phyloP scores from a whole-genome alignment of 2,113 vertebrate species.

The Thermophis baileyi region DNA sequence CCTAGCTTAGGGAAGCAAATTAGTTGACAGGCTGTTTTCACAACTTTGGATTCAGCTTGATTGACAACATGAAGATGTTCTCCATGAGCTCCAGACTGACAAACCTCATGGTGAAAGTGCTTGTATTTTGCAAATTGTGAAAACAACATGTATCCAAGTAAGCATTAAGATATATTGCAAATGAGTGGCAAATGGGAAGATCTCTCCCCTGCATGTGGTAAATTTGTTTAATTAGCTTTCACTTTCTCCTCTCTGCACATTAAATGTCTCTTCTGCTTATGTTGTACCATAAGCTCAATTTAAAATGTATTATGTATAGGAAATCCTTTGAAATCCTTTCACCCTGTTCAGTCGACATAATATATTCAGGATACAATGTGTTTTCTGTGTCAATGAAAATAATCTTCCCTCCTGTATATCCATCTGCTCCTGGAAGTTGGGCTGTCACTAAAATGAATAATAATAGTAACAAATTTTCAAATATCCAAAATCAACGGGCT shows the following conservation, averaged over 20 bases:
- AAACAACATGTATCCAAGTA: background rate
- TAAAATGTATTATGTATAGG: background rate
- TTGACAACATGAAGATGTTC: background rate
- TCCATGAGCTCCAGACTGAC: background rate
- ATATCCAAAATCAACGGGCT: background rate
- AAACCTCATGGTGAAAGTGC: background rate
- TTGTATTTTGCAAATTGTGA: background rate
- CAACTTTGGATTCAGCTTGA: background rate
- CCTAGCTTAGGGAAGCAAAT: background rate
- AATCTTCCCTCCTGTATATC: slow-evolving; percentile 92
- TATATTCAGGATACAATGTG: slow-evolving; percentile 89
- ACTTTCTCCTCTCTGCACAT: background rate
- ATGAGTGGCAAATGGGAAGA: background rate
- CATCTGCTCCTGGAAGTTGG: slow-evolving; percentile 87
- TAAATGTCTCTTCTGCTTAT: slow-evolving; percentile 8
- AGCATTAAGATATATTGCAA: background rate
- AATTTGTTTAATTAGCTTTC: background rate
- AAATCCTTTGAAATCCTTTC: background rate
- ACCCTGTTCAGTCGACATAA: background rate
- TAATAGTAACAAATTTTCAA: background rate
- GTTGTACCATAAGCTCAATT: background rate
- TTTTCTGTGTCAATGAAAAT: slow-evolving; percentile 98
- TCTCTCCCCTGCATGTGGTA: background rate
- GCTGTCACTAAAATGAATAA: slow-evolving; percentile 79
- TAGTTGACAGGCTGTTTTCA: background rate